phyloP scores from a whole-genome alignment of 2,113 vertebrate genomes.

The Anguilla japonica region DNA sequence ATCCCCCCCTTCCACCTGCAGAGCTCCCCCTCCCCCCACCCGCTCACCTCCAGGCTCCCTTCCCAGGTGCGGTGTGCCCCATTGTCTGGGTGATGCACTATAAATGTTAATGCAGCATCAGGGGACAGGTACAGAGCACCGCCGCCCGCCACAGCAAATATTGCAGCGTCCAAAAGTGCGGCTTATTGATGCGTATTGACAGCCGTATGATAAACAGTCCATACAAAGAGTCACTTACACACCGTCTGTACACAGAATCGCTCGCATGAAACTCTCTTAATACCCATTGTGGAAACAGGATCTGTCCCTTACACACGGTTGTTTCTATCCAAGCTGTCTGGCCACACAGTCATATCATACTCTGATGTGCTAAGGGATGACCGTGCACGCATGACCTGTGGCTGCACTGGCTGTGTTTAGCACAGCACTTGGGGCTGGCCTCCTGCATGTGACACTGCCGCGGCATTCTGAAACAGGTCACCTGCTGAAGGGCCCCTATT shows the following conservation, averaged over 20 bases:
- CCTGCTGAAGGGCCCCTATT: neutral
- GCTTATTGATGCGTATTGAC: neutral
- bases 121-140: conserved; percentile 46
- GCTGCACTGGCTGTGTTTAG: neutral
- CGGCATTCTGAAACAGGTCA: neutral
- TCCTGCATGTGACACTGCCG: neutral
- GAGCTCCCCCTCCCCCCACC: neutral
- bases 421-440: neutral
- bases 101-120: conserved; percentile 67
- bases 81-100: conserved; percentile 59
- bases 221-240: neutral
- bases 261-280: neutral
- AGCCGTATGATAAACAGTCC: neutral
- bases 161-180: conserved; percentile 46
- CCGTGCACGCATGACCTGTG: neutral
- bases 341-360: neutral
- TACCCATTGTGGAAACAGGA: neutral
- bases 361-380: neutral
- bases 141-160: conserved; percentile 40
- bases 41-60: conserved; percentile 16
- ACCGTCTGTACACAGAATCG: neutral
- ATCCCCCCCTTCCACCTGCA: neutral
- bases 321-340: neutral
- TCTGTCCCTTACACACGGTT: neutral
- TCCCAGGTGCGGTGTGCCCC: conserved; percentile 48